A percentile compares a stretch with the other conserved stretches of the same genome.
Conservation (phyloP, 2,888 invertebrate species). For the Eupithecia insigniata region DNA sequence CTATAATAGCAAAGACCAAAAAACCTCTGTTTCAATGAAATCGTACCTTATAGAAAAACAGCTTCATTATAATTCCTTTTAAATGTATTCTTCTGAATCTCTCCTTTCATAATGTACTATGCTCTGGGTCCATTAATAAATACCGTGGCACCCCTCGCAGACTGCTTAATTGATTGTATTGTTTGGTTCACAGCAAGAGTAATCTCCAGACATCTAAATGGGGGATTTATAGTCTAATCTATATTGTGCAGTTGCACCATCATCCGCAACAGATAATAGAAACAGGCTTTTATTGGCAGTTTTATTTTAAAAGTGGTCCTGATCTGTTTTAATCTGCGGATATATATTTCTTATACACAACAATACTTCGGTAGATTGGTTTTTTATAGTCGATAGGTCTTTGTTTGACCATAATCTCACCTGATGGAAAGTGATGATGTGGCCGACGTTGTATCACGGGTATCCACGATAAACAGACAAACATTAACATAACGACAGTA, state of each 20-base stretch:
- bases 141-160: constrained; percentile 39
- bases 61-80: background rate
- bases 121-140: constrained; percentile 26
- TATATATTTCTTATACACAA: background rate
- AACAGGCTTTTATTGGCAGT: background rate
- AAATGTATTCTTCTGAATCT: background rate
- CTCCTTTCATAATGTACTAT: constrained; percentile 14
- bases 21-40: background rate
- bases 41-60: background rate
- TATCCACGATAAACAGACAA: too few relatives aligned
- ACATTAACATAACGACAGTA: too few relatives aligned
- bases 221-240: constrained; percentile 35
- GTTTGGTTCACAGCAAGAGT: constrained; percentile 39
- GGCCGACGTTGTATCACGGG: too few relatives aligned
- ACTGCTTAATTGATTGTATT: constrained; percentile 44
- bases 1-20: too few relatives aligned
- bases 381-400: too few relatives aligned
- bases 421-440: too few relatives aligned
- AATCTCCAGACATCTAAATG: constrained; percentile 48
- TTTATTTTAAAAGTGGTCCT: background rate
- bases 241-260: constrained; percentile 30
- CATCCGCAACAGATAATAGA: constrained; percentile 28
- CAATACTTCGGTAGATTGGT: background rate
- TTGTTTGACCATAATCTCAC: too few relatives aligned
- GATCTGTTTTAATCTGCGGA: background rate